Evolutionary conservation across 2,888 invertebrate genomes (phyloP).

Genomic region (Paralinhomoeus sp.): DNA sequence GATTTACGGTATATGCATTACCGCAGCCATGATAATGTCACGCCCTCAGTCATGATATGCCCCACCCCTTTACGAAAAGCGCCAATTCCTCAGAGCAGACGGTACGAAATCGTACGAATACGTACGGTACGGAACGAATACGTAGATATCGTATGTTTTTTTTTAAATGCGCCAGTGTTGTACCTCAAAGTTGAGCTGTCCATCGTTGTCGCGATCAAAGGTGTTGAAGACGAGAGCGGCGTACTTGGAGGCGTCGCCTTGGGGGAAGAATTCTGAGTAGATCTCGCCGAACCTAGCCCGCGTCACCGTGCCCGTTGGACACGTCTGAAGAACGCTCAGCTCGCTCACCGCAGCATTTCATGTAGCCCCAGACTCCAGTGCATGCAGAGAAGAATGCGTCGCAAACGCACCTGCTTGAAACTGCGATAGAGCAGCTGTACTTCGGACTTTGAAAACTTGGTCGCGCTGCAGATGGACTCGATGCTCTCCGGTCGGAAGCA

Average conservation of each 20-base stretch:
- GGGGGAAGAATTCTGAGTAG: constrained; percentile 3
- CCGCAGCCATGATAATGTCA: too few species aligned
- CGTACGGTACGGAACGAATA: too few species aligned
- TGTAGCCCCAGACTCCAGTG: too few species aligned
- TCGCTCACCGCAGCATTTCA: too few species aligned
- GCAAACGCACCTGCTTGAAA: constrained; percentile 5
- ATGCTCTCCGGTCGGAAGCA: not conserved
- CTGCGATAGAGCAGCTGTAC: constrained; percentile 5
- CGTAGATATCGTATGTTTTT: too few species aligned
- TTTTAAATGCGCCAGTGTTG: too few species aligned
- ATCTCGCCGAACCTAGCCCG: constrained; percentile 4
- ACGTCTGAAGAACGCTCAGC: constrained; percentile 47
- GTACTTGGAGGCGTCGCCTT: constrained; percentile 52
- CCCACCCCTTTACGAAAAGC: too few species aligned
- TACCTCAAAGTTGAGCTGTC: constrained; percentile 74
- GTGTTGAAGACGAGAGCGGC: constrained; percentile 77
- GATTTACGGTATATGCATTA: too few species aligned
- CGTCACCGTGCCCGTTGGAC: constrained; percentile 31
- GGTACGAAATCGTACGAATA: too few species aligned
- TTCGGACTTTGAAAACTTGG: constrained; percentile 35
- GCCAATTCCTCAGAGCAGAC: too few species aligned
- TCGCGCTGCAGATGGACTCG: not conserved
- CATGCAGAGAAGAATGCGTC: too few species aligned
- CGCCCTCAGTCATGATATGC: too few species aligned
- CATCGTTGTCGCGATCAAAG: constrained; percentile 54